Evolutionary conservation across 2,113 vertebrate species (phyloP), one percentile per base, ranked within the genome.

Genomic region (Urocynchramus pylzowi): DNA sequence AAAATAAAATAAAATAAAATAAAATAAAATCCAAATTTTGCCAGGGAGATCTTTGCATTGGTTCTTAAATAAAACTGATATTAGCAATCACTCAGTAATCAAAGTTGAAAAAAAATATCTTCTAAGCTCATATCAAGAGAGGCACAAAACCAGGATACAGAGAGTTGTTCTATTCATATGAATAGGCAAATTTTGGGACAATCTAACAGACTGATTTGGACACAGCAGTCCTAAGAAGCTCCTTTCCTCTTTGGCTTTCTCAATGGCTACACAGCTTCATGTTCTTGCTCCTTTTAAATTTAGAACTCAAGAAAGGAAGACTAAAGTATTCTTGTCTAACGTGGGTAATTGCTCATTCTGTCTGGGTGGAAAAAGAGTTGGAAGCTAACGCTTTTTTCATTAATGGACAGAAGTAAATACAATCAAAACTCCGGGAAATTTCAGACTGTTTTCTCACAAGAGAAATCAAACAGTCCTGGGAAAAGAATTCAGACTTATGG

Each of bases 371-470:
- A 42, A 22, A 44, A 74, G 44, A 74, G 28, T 30, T 75, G 59
- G 47, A 63, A 92, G 42, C 23, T 37, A 47, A 22, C 78, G 59
- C 7, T 81, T 92, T 90, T 88, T 73, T 84, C 68, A 52, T 89
- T 81, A 74, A 90, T 20, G 44, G 63, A n/a, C 39, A 93, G 56
- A 69, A 77, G 54, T 11, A 92, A 82, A 54, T 84, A 70, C 33
- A 84, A 75, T 71, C 71, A 95, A 86, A 93, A 80, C 68, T 73
- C 82, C 54, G 67, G n/a, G 92, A 91, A 85, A 85, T n/a, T 83
- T 93, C 39, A 53, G 50, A 26, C 26, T 52, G 5, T 76, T 91
- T 94, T 90, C 63, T 84, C 82, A 90, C 75, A 83, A 35, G 60
- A 87, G 35, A 91, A 92, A 94, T 82, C 65, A 90, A 95, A 87